phyloP scores from a whole-genome alignment of 2,888 invertebrate genomes.

The Eilema depressum region DNA sequence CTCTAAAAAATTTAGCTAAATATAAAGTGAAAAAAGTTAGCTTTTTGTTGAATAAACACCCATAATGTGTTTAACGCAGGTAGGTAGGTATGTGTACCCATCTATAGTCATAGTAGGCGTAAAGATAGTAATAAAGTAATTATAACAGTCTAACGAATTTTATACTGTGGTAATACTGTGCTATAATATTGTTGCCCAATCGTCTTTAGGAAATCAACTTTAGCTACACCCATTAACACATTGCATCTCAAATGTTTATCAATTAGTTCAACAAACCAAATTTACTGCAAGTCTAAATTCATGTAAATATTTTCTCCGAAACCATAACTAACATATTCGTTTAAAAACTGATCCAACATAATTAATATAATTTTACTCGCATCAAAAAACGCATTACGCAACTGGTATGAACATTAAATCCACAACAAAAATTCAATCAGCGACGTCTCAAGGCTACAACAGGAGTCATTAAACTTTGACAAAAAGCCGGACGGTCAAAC shows the following conservation, averaged over 20 bases:
- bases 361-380: constrained; percentile 14
- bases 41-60: too few species aligned
- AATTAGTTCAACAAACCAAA: not conserved
- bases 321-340: not conserved
- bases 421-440: constrained; percentile 48
- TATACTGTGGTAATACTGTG: too few species aligned
- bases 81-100: too few species aligned
- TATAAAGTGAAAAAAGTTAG: too few species aligned
- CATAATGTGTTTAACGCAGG: too few species aligned
- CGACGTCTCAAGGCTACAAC: constrained; percentile 44
- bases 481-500: constrained; percentile 54
- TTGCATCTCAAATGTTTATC: not conserved
- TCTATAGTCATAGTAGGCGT: too few species aligned
- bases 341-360: constrained; percentile 9
- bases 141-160: too few species aligned
- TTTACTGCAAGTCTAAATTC: not conserved
- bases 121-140: too few species aligned
- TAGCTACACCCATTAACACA: too few species aligned
- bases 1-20: too few species aligned
- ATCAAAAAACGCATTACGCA: constrained; percentile 34
- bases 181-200: too few species aligned
- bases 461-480: constrained; percentile 54
- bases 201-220: too few species aligned
- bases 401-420: constrained; percentile 30
- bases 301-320: not conserved